Evolutionary conservation across 2,888 invertebrate genomes (phyloP), one percentile per base, ranked within the genome.

Genomic region (Lapara coniferarum): DNA sequence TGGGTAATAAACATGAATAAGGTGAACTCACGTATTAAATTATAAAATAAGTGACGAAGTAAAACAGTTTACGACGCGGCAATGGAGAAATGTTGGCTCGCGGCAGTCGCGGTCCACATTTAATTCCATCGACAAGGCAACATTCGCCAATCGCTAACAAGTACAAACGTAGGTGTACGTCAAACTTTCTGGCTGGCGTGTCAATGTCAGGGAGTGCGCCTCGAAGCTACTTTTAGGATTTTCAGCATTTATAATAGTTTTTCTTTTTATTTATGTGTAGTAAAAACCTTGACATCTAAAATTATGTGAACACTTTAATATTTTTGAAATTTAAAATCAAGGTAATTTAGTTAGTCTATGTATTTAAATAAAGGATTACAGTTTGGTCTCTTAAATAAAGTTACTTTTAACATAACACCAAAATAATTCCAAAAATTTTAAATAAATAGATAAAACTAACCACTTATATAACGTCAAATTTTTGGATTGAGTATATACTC

Each of bases 101-200:
- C 77, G 76, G 75, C 74, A 75, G 69, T 68, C 70, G 66, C 72
- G 68, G 69, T 69, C 73, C 69, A 75, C 77, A 76, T 74, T 77
- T 73, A 68, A 67, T 73, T 67, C 69, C 72, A 72, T 74, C 71
- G 72, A 72, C 74, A 72, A 73, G 56, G 56, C 67, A 69, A 73
- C 72, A 68, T 66, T 71, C 71, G 70, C 70, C 70, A 72, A 69
- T 66, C 46, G 25, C 72, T 71, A 73, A 71, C 74, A 71, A 77
- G 52, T 51, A 58, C 68, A 80, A 79, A 79, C 75, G 82, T 76
- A 77, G n/a, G n/a, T n/a, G n/a, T 77, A 82, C 82, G 82, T 81
- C 82, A 81, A 80, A 81, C 77, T 74, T 78, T 78, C 73, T 77
- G 71, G 66, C 71, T 77, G 71, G 66, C 71, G 70, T 76, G 77